These are phyloP conservation scores for Sturmia bella DNA, from an alignment of 2,888 invertebrate genomes.

Conservation along the genomic window DNA sequence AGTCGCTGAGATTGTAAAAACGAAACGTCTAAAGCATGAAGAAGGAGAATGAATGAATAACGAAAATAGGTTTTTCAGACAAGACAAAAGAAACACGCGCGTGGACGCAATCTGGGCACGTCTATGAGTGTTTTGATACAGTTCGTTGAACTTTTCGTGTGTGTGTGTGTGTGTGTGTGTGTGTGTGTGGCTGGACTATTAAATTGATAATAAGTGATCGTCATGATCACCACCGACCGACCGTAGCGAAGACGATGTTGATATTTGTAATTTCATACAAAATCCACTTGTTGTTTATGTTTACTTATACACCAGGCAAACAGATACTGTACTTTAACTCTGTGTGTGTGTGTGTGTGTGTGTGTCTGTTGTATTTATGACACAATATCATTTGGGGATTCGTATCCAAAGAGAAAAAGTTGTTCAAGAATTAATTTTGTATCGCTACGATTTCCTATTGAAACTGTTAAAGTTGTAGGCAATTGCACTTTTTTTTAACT, in stretches of 20 bases:
- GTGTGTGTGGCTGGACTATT: slow-evolving; percentile 58
- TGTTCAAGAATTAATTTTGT: too few species aligned
- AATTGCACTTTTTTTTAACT: too few species aligned
- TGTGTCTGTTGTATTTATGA: too few species aligned
- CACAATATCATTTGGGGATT: not conserved
- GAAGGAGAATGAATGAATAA: slow-evolving; percentile 22
- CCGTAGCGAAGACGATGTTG: slow-evolving; percentile 24
- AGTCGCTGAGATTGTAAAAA: slow-evolving; percentile 3
- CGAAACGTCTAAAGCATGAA: not conserved
- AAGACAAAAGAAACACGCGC: slow-evolving; percentile 67
- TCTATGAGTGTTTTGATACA: slow-evolving; percentile 57
- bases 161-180: not conserved
- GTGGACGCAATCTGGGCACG: slow-evolving; percentile 76
- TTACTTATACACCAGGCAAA: slow-evolving; percentile 2
- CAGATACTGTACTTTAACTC: not conserved
- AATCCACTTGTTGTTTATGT: slow-evolving; percentile 34
- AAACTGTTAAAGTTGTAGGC: too few species aligned
- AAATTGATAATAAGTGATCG: slow-evolving; percentile 43
- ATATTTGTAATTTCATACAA: slow-evolving; percentile 15
- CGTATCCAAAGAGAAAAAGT: not conserved
- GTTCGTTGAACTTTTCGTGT: slow-evolving; percentile 62
- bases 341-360: not conserved
- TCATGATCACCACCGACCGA: slow-evolving; percentile 24
- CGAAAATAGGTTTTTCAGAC: slow-evolving; percentile 28
- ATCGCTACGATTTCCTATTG: too few species aligned